Evolutionary conservation across 2,888 invertebrate genomes (phyloP), one percentile per base, ranked within the genome.

Genomic region (Drosophila prostipennis): DNA sequence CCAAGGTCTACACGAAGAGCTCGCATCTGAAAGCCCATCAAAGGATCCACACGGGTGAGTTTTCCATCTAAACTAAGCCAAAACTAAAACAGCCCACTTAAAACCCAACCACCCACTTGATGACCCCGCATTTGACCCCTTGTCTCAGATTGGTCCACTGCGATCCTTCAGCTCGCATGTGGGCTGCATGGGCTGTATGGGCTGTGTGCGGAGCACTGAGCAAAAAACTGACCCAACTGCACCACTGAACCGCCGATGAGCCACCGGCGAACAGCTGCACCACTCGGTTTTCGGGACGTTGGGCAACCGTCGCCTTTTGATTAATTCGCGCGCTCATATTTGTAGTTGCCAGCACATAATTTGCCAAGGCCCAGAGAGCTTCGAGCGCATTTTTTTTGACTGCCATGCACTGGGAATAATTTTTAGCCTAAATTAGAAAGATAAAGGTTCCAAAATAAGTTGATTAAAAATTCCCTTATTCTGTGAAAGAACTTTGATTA

Each of bases 21-120:
- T 98, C 98, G 89, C 98, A 98, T 93, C 94, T 98, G 80, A 98
- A 98, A 93, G 98, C 98, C 78, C 98, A 98, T 93, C 98, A 98
- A 93, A 95, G 98, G 93, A 98, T 98, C 93, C 98, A 98, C 91
- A 98, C 98, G 93, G 98, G 98, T 98, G 94, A 94, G 83, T 81
- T 56, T 48, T 48, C 36, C 13, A 29, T 29, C 29, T 29, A 29
- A 29, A 29, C 29, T 29, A 29, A 29, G 65, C 71, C 19, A n/a
- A 3, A 77, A 37, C 34, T 11, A 42, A 53, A 61, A 55, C 79
- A 61, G 65, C 60, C 67, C 57, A 61, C 51, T 65, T 49, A 46
- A 48, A 1, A 32, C 29, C 14, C 32, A 49, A 19, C 61, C 54
- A 51, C 48, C 63, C 70, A 70, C 71, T 40, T 39, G 16, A n/a